These are phyloP conservation scores for Ditula angustiorana DNA, from an alignment of 2,888 invertebrate species.

Conservation along the genomic window DNA sequence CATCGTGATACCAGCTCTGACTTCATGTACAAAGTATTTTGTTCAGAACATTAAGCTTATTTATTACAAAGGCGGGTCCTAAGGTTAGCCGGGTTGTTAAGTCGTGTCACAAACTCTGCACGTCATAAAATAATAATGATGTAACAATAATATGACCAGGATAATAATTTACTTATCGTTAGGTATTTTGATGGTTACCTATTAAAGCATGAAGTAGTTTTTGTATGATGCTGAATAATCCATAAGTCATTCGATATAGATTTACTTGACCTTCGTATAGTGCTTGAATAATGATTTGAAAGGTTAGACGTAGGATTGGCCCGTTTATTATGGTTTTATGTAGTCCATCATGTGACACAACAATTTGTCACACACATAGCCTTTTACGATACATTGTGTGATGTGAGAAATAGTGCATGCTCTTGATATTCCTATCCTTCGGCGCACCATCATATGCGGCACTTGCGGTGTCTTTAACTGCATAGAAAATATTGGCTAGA, in stretches of 20 bases:
- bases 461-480: constrained; percentile 6
- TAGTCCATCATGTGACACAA: constrained; percentile 10
- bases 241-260: constrained; percentile 19
- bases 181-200: constrained; percentile 3
- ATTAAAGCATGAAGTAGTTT: constrained; percentile 16
- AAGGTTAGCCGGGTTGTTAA: constrained; percentile 50
- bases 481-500: constrained; percentile 1
- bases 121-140: constrained; percentile 23
- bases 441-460: constrained; percentile 5
- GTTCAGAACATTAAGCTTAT: constrained; percentile 48
- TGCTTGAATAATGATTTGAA: constrained; percentile 24
- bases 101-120: constrained; percentile 39
- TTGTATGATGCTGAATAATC: constrained; percentile 6
- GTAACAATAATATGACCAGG: neutral
- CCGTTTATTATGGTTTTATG: constrained; percentile 12
- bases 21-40: constrained; percentile 59
- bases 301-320: constrained; percentile 1
- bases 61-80: constrained; percentile 49
- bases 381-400: constrained; percentile 18
- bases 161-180: neutral
- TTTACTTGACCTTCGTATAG: constrained; percentile 20
- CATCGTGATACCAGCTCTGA: constrained; percentile 54
- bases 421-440: constrained; percentile 17
- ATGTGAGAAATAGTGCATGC: constrained; percentile 13
- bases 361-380: constrained; percentile 19